phyloP scores from a whole-genome alignment of 2,888 invertebrate species.

The Mythimna pallens region DNA sequence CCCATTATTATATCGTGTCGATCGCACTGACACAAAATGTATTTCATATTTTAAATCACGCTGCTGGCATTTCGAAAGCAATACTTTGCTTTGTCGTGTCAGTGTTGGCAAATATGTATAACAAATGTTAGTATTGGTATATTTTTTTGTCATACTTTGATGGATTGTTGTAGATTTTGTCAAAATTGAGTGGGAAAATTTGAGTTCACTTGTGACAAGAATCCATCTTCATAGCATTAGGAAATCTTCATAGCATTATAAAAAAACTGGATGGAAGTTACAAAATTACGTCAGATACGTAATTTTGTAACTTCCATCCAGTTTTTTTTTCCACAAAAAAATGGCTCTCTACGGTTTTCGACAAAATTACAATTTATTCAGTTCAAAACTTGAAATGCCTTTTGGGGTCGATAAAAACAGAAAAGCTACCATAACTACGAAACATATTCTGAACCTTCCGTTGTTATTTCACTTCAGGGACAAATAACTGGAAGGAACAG shows the following conservation, averaged over 20 bases:
- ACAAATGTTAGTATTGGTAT: conserved; percentile 7
- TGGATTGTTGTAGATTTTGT: background rate
- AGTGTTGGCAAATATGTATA: conserved; percentile 18
- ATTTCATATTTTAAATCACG: conserved; percentile 53
- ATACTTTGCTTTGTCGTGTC: conserved; percentile 27
- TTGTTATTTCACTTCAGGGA: conserved; percentile 43
- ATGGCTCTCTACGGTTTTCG: background rate
- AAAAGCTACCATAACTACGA: background rate
- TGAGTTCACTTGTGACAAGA: background rate
- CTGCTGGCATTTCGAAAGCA: conserved; percentile 32
- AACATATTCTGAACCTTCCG: conserved; percentile 22
- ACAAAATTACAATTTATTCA: conserved; percentile 16
- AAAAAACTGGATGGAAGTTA: no score
- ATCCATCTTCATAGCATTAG: background rate
- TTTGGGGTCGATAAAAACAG: conserved; percentile 30
- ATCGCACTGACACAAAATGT: conserved; percentile 44
- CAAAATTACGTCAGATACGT: no score
- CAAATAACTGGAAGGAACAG: conserved; percentile 32
- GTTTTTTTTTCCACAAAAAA: background rate
- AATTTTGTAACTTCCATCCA: background rate
- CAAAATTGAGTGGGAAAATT: background rate
- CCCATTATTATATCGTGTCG: conserved; percentile 65
- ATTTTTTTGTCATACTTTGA: conserved; percentile 18
- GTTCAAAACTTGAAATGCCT: conserved; percentile 18
- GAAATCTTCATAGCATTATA: no score